These are phyloP conservation scores for Drosophila sucinea DNA, from an alignment of 1,140 invertebrate species.

Conservation along the genomic window DNA sequence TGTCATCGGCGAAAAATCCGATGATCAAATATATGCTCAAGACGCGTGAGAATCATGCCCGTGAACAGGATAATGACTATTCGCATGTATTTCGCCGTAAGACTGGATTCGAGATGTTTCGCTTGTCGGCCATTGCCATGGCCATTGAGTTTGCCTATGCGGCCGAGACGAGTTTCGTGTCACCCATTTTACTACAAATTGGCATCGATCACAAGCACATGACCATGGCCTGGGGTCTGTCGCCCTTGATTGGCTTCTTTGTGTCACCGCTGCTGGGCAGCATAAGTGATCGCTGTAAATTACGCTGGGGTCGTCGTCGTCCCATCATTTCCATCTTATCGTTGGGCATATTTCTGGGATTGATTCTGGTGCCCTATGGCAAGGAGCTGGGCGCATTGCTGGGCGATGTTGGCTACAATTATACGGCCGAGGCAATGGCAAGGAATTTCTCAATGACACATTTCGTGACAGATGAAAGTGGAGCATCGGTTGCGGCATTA, in stretches of 20 bases:
- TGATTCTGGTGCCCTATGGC: slow-evolving; percentile 89
- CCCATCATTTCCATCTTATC: slow-evolving; percentile 91
- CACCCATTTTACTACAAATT: slow-evolving; percentile 91
- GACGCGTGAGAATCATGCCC: slow-evolving; percentile 74
- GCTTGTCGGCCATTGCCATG: slow-evolving; percentile 91
- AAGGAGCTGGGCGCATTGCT: slow-evolving; percentile 87
- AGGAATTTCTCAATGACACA: slow-evolving; percentile 18
- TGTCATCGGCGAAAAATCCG: slow-evolving; percentile 72
- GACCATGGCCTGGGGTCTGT: slow-evolving; percentile 93
- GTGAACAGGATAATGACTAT: slow-evolving; percentile 80
- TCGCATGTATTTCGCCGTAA: slow-evolving; percentile 86
- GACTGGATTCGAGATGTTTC: slow-evolving; percentile 87
- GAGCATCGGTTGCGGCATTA: slow-evolving; percentile 52
- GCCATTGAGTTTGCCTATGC: slow-evolving; percentile 95
- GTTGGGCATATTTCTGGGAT: slow-evolving; percentile 89
- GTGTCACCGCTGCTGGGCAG: slow-evolving; percentile 92
- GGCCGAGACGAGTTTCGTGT: slow-evolving; percentile 94
- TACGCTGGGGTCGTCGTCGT: slow-evolving; percentile 87
- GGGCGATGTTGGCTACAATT: slow-evolving; percentile 85
- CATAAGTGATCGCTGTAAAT: slow-evolving; percentile 90
- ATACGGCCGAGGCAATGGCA: slow-evolving; percentile 1
- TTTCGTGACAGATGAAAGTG: slow-evolving; percentile 13
- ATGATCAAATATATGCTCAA: slow-evolving; percentile 82
- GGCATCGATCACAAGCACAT: slow-evolving; percentile 89
- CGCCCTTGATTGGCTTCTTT: slow-evolving; percentile 91